phyloP scores from a whole-genome alignment of 64 coral and sea anemone genomes.

The Pachyseris speciosa region DNA sequence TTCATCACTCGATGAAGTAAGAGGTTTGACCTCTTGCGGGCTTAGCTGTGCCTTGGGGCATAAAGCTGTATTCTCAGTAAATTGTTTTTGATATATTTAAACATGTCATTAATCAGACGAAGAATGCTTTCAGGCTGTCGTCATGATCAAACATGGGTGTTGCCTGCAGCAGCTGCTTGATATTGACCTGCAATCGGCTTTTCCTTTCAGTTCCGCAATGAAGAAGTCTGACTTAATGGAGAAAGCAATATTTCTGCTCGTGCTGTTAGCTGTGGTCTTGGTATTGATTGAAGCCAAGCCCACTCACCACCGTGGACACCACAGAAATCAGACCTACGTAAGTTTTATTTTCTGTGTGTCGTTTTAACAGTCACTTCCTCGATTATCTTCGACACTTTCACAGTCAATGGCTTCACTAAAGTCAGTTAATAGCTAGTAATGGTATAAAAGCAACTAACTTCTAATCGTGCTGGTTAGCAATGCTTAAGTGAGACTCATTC shows the following conservation, averaged over 20 bases:
- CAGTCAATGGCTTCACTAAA: too few relatives aligned
- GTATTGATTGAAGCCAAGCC: neutral
- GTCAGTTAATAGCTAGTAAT: too few relatives aligned
- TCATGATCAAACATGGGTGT: constrained; percentile 1
- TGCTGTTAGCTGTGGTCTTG: neutral
- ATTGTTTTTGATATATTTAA: neutral
- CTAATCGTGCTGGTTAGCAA: too few relatives aligned
- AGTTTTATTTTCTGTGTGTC: neutral
- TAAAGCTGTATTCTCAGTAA: neutral
- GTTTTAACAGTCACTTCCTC: neutral
- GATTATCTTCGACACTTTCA: too few relatives aligned
- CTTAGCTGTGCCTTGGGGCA: constrained; percentile 1
- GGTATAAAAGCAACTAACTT: too few relatives aligned
- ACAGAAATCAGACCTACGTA: neutral
- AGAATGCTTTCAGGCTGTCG: neutral
- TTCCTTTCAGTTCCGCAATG: neutral
- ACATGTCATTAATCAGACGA: neutral
- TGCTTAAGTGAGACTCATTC: too few relatives aligned
- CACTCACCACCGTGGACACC: neutral
- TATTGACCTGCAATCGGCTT: neutral
- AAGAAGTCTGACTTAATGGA: neutral
- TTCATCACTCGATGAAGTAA: neutral
- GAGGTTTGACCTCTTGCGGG: neutral
- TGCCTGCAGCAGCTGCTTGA: neutral
- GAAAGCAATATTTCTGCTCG: neutral